These are phyloP conservation scores for Mormyrops attenuatus DNA, from an alignment of 2,797 vertebrate genomes.

Conservation along the genomic window DNA sequence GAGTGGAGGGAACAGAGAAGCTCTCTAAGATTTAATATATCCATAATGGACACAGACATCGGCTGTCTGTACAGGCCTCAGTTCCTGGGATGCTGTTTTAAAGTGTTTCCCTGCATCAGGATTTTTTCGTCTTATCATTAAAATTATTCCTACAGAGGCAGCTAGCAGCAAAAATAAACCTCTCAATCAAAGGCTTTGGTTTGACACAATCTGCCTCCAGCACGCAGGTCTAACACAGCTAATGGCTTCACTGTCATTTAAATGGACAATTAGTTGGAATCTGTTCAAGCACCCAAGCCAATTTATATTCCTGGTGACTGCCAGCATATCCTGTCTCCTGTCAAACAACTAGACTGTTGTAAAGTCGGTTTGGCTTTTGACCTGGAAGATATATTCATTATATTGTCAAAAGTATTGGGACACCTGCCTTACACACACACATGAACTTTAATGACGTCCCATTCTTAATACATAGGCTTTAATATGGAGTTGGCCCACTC, in stretches of 20 bases:
- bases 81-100: not conserved
- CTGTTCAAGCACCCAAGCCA: not conserved
- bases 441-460: not conserved
- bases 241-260: not conserved
- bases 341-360: not conserved
- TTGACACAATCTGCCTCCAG: not conserved
- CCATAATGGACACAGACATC: not conserved
- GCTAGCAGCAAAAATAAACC: not conserved
- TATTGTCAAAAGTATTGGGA: not conserved
- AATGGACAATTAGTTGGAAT: not conserved
- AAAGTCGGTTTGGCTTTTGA: not conserved
- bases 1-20: not conserved
- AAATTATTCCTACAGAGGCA: not conserved
- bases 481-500: not conserved
- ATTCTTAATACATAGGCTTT: not conserved
- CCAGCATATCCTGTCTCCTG: not conserved
- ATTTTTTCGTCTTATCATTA: not conserved
- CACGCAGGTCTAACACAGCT: not conserved
- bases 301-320: not conserved
- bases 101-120: not conserved
- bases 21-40: not conserved
- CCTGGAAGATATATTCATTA: not conserved
- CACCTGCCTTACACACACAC: not conserved
- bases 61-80: not conserved
- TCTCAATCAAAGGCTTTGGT: not conserved